These are phyloP conservation scores for Oreochromis grahami DNA, from an alignment of 2,797 vertebrate genomes.

Conservation along the genomic window DNA sequence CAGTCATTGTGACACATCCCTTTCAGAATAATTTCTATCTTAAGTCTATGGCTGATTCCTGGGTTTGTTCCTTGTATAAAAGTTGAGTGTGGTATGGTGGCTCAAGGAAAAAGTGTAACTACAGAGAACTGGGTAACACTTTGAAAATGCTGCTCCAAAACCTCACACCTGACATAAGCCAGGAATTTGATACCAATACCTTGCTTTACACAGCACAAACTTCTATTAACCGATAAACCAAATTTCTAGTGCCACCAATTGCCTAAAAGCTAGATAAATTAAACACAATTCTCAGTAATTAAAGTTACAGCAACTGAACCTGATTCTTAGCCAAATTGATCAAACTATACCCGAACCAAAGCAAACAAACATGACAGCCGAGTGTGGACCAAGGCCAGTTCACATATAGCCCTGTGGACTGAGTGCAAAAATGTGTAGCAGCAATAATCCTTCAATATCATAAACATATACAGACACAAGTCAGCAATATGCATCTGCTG, in stretches of 20 bases:
- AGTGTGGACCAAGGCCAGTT: not conserved
- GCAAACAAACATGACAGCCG: not conserved
- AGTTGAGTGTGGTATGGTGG: not conserved
- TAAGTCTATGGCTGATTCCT: not conserved
- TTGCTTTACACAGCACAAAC: not conserved
- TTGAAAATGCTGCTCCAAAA: not conserved
- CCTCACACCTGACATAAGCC: not conserved
- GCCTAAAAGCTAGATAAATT: not conserved
- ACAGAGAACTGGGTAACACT: not conserved
- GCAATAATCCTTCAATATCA: not conserved
- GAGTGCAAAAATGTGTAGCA: not conserved
- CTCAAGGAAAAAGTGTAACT: not conserved
- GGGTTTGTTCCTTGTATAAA: not conserved
- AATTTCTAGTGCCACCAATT: not conserved
- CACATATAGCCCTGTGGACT: not conserved
- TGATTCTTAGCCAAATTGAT: not conserved
- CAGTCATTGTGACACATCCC: not conserved
- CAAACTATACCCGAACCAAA: not conserved
- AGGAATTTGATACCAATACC: not conserved
- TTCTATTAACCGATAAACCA: not conserved
- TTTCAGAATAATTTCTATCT: not conserved
- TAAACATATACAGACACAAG: not conserved
- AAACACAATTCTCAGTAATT: not conserved
- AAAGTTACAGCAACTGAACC: not conserved
- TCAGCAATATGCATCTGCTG: not conserved